A percentile compares a stretch with the other conserved stretches of the same genome.
These are phyloP conservation scores for Holothuria glaberrima DNA, from an alignment of 35 echinoderm and acorn worm genomes.

Conservation along the genomic window DNA sequence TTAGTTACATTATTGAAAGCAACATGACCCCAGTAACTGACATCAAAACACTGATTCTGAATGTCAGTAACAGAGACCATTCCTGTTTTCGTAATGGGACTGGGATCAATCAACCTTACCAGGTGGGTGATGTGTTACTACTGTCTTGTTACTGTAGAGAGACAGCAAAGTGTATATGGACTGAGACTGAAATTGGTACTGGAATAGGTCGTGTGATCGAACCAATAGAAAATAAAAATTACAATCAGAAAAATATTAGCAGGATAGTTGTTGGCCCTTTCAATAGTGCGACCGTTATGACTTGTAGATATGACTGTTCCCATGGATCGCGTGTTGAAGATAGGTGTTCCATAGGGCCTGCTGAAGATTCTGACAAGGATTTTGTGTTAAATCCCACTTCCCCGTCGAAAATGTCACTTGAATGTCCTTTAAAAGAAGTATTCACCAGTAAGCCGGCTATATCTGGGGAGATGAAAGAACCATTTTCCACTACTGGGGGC, in stretches of 20 bases:
- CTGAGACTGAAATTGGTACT: not conserved
- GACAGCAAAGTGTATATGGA: not conserved
- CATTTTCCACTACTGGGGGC: too few relatives aligned
- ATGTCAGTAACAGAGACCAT: not conserved
- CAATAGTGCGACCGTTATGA: not conserved
- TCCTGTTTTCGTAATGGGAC: conserved; percentile 13
- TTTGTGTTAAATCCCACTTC: not conserved
- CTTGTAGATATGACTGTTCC: not conserved
- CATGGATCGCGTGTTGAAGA: not conserved
- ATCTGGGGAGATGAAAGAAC: too few relatives aligned
- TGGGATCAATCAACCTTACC: not conserved
- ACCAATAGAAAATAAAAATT: not conserved
- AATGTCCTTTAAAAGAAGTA: too few relatives aligned
- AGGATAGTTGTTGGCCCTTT: conserved; percentile 12
- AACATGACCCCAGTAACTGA: not conserved
- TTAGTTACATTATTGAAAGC: not conserved
- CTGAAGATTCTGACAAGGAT: not conserved
- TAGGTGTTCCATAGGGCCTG: not conserved
- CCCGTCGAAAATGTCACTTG: too few relatives aligned
- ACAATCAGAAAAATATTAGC: not conserved
- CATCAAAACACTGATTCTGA: not conserved
- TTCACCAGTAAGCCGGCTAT: too few relatives aligned
- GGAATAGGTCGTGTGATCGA: not conserved
- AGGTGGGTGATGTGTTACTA: not conserved
- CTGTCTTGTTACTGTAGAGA: not conserved